phyloP scores from a whole-genome alignment of 2,888 invertebrate genomes.

The Ichneumoninae sp. region DNA sequence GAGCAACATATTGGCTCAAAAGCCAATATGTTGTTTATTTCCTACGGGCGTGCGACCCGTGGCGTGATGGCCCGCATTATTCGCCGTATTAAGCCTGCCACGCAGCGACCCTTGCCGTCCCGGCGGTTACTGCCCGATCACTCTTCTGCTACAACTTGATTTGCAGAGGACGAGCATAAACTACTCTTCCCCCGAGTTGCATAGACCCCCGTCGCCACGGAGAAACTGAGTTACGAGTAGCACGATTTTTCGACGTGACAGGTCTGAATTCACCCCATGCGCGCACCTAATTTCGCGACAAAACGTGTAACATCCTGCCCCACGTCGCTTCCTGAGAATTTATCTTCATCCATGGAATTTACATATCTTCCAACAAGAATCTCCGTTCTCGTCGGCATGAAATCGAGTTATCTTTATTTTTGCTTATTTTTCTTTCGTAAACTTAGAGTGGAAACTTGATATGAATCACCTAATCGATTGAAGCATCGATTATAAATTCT shows the following conservation, averaged over 20 bases:
- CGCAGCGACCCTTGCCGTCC: not conserved
- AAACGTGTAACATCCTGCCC: not conserved
- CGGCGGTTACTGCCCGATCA: not conserved
- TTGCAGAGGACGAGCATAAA: slow-evolving; percentile 6
- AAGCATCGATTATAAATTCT: not conserved
- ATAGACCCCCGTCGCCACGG: not conserved
- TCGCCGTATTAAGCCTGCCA: not conserved
- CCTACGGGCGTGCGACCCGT: slow-evolving; percentile 8
- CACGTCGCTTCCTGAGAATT: not conserved
- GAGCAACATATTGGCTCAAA: not conserved
- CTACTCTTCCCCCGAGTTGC: slow-evolving; percentile 1
- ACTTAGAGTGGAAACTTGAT: not conserved
- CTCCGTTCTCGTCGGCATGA: not conserved
- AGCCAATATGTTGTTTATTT: slow-evolving; percentile 45
- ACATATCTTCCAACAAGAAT: not conserved
- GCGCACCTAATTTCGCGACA: slow-evolving; percentile 2
- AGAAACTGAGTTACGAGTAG: slow-evolving; percentile 3
- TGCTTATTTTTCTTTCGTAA: not conserved
- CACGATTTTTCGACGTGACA: not conserved
- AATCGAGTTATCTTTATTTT: not conserved
- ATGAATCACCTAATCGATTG: not conserved
- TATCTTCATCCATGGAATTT: not conserved
- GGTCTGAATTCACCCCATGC: not conserved
- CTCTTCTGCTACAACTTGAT: slow-evolving; percentile 12
- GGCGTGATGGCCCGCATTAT: slow-evolving; percentile 14